Percentiles rank a stretch among this genome's conserved stretches.
Evolutionary conservation across 2,113 vertebrate genomes (phyloP).

Genomic region (Corynorhinus townsendii): DNA sequence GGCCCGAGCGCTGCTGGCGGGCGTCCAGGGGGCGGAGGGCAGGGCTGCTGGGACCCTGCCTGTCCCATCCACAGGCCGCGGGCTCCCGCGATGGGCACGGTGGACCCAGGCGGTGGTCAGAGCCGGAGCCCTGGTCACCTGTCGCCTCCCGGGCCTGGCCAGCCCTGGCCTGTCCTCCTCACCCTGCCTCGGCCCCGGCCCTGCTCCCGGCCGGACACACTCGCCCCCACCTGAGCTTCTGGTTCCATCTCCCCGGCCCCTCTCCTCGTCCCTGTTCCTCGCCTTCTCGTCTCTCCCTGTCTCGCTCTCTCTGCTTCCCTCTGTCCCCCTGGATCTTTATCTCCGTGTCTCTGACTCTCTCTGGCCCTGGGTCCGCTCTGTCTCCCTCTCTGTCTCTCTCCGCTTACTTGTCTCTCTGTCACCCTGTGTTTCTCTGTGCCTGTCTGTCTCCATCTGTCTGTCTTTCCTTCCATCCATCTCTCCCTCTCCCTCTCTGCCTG

Average conservation of each 20-base stretch:
- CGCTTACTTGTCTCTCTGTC: neutral
- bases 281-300: neutral
- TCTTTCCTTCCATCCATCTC: neutral
- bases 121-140: neutral
- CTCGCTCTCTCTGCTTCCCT: neutral
- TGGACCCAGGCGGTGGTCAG: neutral
- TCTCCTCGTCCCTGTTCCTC: neutral
- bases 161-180: neutral
- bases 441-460: neutral
- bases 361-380: neutral
- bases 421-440: neutral
- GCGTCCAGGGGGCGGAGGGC: too few relatives aligned
- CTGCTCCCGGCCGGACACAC: neutral
- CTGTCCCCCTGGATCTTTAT: neutral
- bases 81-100: fast-evolving
- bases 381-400: neutral
- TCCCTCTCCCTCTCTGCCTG: neutral
- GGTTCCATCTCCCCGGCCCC: neutral
- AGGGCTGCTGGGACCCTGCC: neutral
- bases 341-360: neutral
- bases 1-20: fast-evolving
- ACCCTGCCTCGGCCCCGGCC: fast-evolving
- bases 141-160: neutral
- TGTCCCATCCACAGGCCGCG: fast-evolving
- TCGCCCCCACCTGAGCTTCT: fast-evolving